phyloP scores from a whole-genome alignment of 2,113 vertebrate species.

The Chrysemys picta region DNA sequence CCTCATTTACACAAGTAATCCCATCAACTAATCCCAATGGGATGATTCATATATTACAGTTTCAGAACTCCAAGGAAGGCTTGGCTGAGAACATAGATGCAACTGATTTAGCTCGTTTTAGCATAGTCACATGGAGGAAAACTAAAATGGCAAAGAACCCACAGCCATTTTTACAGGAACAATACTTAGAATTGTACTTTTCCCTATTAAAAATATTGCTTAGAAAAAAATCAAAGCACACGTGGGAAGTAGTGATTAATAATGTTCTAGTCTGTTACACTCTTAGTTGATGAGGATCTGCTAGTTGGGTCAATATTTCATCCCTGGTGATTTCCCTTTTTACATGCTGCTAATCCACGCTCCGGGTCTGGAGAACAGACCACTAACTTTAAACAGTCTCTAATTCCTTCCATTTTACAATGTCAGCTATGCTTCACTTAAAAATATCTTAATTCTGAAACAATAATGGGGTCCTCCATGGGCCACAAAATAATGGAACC shows the following conservation, averaged over 20 bases:
- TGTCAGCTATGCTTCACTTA: neutral
- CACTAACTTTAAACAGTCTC: slow-evolving; percentile 13
- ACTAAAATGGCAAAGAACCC: neutral
- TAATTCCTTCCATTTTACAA: slow-evolving; percentile 41
- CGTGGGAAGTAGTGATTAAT: slow-evolving; percentile 39
- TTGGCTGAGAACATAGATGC: neutral
- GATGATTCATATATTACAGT: slow-evolving; percentile 7
- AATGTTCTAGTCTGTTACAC: slow-evolving; percentile 40
- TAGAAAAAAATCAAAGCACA: slow-evolving; percentile 17
- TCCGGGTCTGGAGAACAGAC: slow-evolving; percentile 4
- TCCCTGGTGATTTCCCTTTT: slow-evolving; percentile 44
- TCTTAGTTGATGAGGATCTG: slow-evolving; percentile 19
- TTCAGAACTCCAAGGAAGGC: slow-evolving; percentile 44
- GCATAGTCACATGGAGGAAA: slow-evolving; percentile 35
- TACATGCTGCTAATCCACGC: slow-evolving; percentile 40
- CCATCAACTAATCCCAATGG: neutral
- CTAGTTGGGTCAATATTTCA: slow-evolving; percentile 48
- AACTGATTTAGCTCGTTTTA: neutral
- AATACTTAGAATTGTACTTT: slow-evolving; percentile 13
- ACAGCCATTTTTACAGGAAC: neutral
- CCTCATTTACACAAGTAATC: neutral
- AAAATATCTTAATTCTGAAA: slow-evolving; percentile 39
- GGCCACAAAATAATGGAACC: slow-evolving; percentile 44
- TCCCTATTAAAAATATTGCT: slow-evolving; percentile 23
- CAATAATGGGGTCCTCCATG: slow-evolving; percentile 23